phyloP scores from a whole-genome alignment of 2,888 invertebrate genomes.

The Liopterus haemorrhoidalis region DNA sequence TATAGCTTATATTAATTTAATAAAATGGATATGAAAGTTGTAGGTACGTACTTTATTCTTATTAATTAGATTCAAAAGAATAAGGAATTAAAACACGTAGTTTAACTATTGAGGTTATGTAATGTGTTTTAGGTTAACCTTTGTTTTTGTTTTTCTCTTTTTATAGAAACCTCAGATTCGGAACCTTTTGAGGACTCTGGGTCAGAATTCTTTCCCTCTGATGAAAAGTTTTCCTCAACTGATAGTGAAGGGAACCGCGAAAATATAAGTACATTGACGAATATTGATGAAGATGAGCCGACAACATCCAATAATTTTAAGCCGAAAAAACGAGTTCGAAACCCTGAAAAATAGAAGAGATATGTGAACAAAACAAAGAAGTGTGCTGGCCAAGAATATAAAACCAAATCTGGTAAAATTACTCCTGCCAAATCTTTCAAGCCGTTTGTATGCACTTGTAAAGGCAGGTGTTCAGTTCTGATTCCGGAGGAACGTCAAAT shows the following conservation, averaged over 20 bases:
- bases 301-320: conserved; percentile 5
- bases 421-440: not conserved
- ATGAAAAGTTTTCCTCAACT: not conserved
- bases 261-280: not conserved
- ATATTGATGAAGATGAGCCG: not conserved
- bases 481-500: not conserved
- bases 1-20: too few relatives aligned
- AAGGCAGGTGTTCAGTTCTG: not conserved
- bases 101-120: too few relatives aligned
- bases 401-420: not conserved
- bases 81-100: too few relatives aligned
- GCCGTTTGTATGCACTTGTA: not conserved
- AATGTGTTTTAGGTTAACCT: too few relatives aligned
- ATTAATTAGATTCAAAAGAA: too few relatives aligned
- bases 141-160: too few relatives aligned
- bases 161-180: conserved; percentile 1
- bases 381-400: conserved; percentile 1
- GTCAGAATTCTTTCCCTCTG: conserved; percentile 1
- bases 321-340: not conserved
- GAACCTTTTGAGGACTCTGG: not conserved
- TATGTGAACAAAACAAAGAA: not conserved
- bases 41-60: too few relatives aligned
- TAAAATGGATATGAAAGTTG: too few relatives aligned
- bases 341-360: conserved; percentile 2
- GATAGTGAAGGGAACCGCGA: not conserved